phyloP scores from a whole-genome alignment of 2,797 vertebrate species.

The Chelidonichthys spinosus region DNA sequence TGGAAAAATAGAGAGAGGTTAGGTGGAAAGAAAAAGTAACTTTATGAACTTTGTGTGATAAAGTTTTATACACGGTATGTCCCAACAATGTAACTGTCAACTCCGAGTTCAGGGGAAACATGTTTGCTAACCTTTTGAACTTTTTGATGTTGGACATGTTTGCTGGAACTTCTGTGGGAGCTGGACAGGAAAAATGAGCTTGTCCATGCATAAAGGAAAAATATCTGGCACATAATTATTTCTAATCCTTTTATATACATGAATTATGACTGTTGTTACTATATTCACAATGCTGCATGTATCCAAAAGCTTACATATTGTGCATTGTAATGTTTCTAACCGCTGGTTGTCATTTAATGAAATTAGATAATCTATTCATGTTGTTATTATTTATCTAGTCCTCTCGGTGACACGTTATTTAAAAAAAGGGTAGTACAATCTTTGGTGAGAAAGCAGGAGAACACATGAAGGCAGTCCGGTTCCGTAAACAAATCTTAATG shows the following conservation, averaged over 20 bases:
- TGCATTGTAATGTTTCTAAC: neutral
- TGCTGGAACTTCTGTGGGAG: slow-evolving; percentile 1
- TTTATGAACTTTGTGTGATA: neutral
- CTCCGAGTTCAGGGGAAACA: neutral
- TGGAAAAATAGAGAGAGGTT: slow-evolving; percentile 1
- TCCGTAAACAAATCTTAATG: no score
- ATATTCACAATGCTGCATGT: neutral
- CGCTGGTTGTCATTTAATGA: neutral
- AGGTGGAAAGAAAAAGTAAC: slow-evolving; percentile 1
- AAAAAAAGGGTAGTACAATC: neutral
- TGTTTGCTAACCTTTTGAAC: slow-evolving; percentile 10
- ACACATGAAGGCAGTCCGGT: neutral
- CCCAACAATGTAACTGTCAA: slow-evolving; percentile 5
- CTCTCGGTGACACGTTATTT: neutral
- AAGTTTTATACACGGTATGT: neutral
- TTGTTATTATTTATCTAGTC: no score
- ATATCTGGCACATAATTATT: neutral
- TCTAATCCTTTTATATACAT: neutral
- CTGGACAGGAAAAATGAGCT: neutral
- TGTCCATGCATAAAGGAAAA: neutral
- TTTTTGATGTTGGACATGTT: neutral
- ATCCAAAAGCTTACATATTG: neutral
- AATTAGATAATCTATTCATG: no score
- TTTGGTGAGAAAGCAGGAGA: neutral
- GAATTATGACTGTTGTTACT: neutral